These are phyloP conservation scores for Cylas formicarius DNA, from an alignment of 1,140 invertebrate genomes.

Conservation along the genomic window DNA sequence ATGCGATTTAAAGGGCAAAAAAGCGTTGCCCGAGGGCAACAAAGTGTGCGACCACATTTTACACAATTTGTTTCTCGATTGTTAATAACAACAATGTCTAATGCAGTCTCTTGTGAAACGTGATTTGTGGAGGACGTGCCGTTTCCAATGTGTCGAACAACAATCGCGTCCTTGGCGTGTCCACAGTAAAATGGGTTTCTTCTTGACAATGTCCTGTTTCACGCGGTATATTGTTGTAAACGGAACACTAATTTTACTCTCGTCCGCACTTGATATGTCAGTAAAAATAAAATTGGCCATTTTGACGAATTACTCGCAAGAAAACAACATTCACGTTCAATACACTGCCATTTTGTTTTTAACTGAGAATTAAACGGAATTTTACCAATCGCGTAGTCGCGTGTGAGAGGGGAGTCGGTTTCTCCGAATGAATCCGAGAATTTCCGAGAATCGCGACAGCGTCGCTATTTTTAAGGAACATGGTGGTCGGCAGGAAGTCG, in stretches of 20 bases:
- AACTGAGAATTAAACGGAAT: conserved; percentile 9
- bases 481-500: no score
- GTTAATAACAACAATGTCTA: conserved; percentile 5
- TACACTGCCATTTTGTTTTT: conserved; percentile 20
- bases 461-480: no score
- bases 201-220: conserved; percentile 7
- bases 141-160: conserved; percentile 2
- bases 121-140: conserved; percentile 8
- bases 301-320: conserved; percentile 7
- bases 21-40: neutral
- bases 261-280: conserved; percentile 5
- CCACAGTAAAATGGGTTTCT: conserved; percentile 3
- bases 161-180: conserved; percentile 5
- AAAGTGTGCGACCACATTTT: conserved; percentile 14
- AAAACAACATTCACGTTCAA: conserved; percentile 9
- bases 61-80: conserved; percentile 1
- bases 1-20: neutral
- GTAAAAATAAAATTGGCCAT: conserved; percentile 7
- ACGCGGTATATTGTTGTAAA: neutral
- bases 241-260: conserved; percentile 9
- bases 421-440: no score
- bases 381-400: no score
- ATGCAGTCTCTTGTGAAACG: conserved; percentile 6
- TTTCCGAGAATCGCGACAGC: no score
- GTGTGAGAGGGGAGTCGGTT: no score